Conservation (phyloP, 2,113 vertebrate genomes). For the Melanerpes formicivorus region DNA sequence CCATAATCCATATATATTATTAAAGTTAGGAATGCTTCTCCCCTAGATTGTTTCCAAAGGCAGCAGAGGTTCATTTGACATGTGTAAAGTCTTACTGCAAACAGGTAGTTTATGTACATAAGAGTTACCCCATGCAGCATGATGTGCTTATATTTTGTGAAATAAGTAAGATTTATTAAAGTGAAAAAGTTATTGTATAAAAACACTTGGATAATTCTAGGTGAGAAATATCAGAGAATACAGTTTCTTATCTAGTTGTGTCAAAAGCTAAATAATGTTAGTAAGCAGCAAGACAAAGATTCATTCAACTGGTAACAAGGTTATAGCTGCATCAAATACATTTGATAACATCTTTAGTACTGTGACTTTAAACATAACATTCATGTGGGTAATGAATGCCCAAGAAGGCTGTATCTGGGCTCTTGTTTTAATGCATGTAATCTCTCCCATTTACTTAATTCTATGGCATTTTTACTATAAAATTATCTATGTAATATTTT, state of each 20-base stretch:
- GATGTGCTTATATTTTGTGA: background rate
- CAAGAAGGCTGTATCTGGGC: background rate
- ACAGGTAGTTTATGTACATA: background rate
- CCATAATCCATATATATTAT: conserved; percentile 67
- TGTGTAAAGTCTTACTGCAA: conserved; percentile 20
- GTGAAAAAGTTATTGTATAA: background rate
- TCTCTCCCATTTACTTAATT: conserved; percentile 25
- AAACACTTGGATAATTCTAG: background rate
- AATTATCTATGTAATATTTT: background rate
- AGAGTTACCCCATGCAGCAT: background rate
- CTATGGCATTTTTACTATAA: background rate
- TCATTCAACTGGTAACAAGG: background rate
- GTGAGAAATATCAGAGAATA: background rate
- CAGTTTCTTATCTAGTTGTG: background rate
- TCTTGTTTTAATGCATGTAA: conserved; percentile 6
- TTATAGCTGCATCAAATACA: background rate
- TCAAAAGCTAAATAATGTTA: background rate
- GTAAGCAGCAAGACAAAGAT: background rate
- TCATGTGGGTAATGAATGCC: conserved; percentile 4
- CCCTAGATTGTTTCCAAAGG: conserved; percentile 36
- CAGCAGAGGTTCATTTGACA: conserved; percentile 38
- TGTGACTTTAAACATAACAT: conserved; percentile 22
- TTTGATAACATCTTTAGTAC: background rate
- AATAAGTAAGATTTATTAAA: background rate
- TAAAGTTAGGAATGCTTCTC: conserved; percentile 64